Conservation (phyloP, 2,797 vertebrate species). For the Pseudochirops cupreus region DNA sequence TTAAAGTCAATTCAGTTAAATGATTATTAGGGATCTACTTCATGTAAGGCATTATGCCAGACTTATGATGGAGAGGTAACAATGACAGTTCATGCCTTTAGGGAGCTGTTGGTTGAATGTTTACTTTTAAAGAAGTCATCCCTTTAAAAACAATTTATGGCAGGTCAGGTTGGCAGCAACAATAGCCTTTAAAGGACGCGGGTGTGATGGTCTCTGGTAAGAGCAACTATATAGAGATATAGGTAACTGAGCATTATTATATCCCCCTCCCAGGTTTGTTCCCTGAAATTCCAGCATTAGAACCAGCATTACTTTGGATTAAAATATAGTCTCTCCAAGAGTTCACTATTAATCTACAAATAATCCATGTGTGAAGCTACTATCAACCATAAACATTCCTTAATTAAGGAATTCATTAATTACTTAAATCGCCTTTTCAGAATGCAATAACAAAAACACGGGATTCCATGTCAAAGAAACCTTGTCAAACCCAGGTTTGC, state of each 20-base stretch:
- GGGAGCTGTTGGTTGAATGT: background rate
- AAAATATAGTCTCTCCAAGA: background rate
- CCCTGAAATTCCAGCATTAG: slow-evolving; percentile 3
- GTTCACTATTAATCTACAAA: slow-evolving; percentile 54
- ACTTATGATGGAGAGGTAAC: background rate
- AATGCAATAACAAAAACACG: background rate
- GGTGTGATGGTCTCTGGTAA: slow-evolving; percentile 51
- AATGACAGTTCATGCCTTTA: background rate
- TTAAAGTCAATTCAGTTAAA: background rate
- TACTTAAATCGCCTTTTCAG: background rate
- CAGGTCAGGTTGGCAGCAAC: background rate
- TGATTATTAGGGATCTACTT: background rate
- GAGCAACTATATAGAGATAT: slow-evolving; percentile 5
- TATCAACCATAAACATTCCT: slow-evolving; percentile 24
- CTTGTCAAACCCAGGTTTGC: background rate
- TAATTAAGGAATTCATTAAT: background rate
- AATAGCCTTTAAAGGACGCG: slow-evolving; percentile 10
- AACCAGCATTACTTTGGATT: slow-evolving; percentile 42
- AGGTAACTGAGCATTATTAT: slow-evolving; percentile 61
- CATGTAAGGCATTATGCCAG: background rate
- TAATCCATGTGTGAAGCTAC: background rate
- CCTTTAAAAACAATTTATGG: background rate
- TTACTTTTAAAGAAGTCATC: background rate
- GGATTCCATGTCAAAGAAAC: background rate
- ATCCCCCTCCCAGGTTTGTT: background rate